Base-by-base conservation (phyloP, 2,888 invertebrate species). In the Drosophila sordidapex region DNA sequence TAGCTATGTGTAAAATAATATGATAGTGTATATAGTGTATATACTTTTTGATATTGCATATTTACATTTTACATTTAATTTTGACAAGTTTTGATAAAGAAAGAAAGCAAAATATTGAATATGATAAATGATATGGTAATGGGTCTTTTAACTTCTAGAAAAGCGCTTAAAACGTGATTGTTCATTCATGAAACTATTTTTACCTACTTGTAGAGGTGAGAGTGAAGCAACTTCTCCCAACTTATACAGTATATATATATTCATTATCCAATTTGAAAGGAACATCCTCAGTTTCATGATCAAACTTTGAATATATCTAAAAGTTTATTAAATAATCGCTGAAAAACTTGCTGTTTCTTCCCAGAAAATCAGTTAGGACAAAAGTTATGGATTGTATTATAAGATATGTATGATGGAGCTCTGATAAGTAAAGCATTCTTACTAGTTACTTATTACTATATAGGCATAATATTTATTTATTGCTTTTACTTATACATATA, bases 1-100 rank as follows among this genome's bases (percentile, higher is more conserved):
- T 92, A 11, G 7, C 6, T 1, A 13, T 13, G 21, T 13, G 1
- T 13, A 4, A 13, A 1, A 13, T 21, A 21, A 46, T 13, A 21
- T 13, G 6, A 5, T 6, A 2, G 6, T n/a, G 40, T 21, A 21
- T 21, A 21, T 21, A 21, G 21, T 21, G 1, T 2, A 46, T 21
- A 46, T 1, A 7, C 1, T 2, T 21, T 21, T 21, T 13, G 0
- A 21, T 43, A 21, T 13, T 21, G 2, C 5, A n/a, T 0, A 6
- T 36, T 36, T 15, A 7, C 15, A 36, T 36, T 36, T 36, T 15
- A 15, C 15, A 10, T 10, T 31, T 31, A 2, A 31, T 10, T 31
- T 31, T 40, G 0, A 40, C n/a, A 40, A 1, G 10, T n/a, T n/a
- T 10, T n/a, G 4, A n/a, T n/a, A 5, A 2, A 40, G 2, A 40